Evolutionary conservation across 2,888 invertebrate genomes (phyloP).

Genomic region (Octodonta nipae): DNA sequence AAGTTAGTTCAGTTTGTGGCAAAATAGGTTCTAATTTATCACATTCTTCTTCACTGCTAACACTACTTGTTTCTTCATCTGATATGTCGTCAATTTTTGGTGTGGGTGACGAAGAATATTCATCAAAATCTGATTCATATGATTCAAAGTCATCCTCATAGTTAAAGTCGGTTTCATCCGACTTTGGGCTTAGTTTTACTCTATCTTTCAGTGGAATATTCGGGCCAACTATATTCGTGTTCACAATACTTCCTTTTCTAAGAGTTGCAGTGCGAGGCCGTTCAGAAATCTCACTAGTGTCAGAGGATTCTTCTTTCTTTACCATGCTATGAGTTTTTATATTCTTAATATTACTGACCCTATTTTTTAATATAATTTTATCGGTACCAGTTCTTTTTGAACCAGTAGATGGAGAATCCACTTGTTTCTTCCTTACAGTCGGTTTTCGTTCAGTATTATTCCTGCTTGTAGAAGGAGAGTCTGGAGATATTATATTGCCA

Average conservation of each 20-base stretch:
- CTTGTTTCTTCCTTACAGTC: too few species aligned
- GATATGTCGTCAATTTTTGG: slow-evolving; percentile 11
- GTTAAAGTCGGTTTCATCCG: slow-evolving; percentile 17
- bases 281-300: slow-evolving; percentile 21
- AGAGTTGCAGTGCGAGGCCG: slow-evolving; percentile 34
- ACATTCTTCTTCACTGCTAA: slow-evolving; percentile 15
- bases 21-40: slow-evolving; percentile 3
- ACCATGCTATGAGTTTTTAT: too few species aligned
- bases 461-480: too few species aligned
- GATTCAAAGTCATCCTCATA: slow-evolving; percentile 47
- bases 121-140: slow-evolving; percentile 45
- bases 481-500: too few species aligned
- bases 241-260: slow-evolving; percentile 29
- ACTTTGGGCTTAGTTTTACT: too few species aligned
- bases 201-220: neutral
- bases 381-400: too few species aligned
- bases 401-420: too few species aligned
- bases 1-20: slow-evolving; percentile 13
- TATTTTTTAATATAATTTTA: too few species aligned
- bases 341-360: too few species aligned
- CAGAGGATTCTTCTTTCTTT: slow-evolving; percentile 9
- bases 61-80: slow-evolving; percentile 16
- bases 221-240: slow-evolving; percentile 29
- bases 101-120: slow-evolving; percentile 24
- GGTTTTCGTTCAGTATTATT: too few species aligned